Conservation (phyloP, 2,113 vertebrate species). For the Pagrus major region DNA sequence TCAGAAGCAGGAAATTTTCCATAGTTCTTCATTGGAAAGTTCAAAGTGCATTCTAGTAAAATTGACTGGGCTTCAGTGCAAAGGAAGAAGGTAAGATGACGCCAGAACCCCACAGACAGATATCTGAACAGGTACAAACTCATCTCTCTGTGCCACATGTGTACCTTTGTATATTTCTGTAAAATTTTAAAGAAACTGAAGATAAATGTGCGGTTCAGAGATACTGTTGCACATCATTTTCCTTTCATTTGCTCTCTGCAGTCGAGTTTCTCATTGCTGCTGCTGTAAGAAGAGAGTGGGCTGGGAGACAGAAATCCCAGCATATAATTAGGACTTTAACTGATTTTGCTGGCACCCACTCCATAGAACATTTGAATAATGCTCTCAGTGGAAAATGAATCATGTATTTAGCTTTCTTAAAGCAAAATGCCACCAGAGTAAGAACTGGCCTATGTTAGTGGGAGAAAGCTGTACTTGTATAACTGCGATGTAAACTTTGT, state of each 20-base stretch:
- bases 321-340: constrained; percentile 66
- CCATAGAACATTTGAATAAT: constrained; percentile 64
- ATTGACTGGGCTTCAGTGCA: neutral
- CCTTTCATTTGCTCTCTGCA: constrained; percentile 13
- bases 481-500: constrained; percentile 1
- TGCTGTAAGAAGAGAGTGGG: constrained; percentile 67
- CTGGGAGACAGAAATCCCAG: constrained; percentile 59
- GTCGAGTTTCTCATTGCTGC: constrained; percentile 37
- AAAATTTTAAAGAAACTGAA: neutral
- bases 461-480: neutral
- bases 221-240: constrained; percentile 22
- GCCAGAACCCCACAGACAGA: neutral
- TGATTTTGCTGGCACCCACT: constrained; percentile 66
- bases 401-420: constrained; percentile 54
- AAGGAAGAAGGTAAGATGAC: neutral
- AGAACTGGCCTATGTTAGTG: constrained; percentile 4
- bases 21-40: neutral
- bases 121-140: neutral
- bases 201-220: constrained; percentile 11
- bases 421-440: constrained; percentile 34
- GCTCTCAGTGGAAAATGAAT: constrained; percentile 63
- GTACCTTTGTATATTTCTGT: constrained; percentile 3
- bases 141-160: neutral
- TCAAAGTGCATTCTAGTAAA: neutral
- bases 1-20: neutral